A percentile compares a stretch with the other conserved stretches of the same genome.
Evolutionary conservation across 1,140 invertebrate species (phyloP).

Genomic region (Lordiphosa clarofinis): DNA sequence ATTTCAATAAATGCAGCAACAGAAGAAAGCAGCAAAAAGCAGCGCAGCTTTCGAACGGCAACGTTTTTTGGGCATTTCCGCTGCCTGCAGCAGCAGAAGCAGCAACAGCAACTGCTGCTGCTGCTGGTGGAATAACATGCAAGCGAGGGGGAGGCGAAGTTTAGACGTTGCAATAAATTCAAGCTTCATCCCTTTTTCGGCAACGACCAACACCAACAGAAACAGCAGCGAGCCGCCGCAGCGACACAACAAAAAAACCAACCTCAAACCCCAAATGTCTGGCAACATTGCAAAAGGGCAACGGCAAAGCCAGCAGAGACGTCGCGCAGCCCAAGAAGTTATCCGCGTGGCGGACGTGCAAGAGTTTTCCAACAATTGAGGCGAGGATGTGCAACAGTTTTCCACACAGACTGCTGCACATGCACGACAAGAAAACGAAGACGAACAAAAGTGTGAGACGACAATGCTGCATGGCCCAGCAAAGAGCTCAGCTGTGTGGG

Average conservation of each 20-base stretch:
- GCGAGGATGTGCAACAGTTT: slow-evolving; percentile 58
- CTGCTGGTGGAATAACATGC: slow-evolving; percentile 3
- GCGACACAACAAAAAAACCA: slow-evolving; percentile 20
- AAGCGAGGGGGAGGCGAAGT: slow-evolving; percentile 13
- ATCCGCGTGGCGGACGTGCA: slow-evolving; percentile 66
- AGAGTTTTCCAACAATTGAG: slow-evolving; percentile 49
- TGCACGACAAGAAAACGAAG: slow-evolving; percentile 26
- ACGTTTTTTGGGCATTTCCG: slow-evolving; percentile 30
- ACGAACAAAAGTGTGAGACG: not conserved
- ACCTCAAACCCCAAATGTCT: slow-evolving; percentile 63
- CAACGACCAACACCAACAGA: slow-evolving; percentile 49
- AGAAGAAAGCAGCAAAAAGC: slow-evolving; percentile 23
- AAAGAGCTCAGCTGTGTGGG: slow-evolving; percentile 5
- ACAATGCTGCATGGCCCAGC: slow-evolving; percentile 1
- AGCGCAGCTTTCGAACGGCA: slow-evolving; percentile 3
- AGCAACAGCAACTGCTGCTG: slow-evolving; percentile 2
- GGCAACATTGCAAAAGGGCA: slow-evolving; percentile 59
- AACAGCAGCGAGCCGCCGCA: slow-evolving; percentile 34
- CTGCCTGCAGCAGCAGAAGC: slow-evolving; percentile 5
- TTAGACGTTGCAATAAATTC: slow-evolving; percentile 63
- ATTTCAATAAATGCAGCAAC: slow-evolving; percentile 34
- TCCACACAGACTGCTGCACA: slow-evolving; percentile 57
- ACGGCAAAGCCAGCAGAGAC: slow-evolving; percentile 15
- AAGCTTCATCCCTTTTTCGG: slow-evolving; percentile 60
- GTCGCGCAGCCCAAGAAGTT: slow-evolving; percentile 14